Evolutionary conservation across 2,888 invertebrate genomes (phyloP), one percentile per base, ranked within the genome.

Genomic region (Cosmia pyralina): DNA sequence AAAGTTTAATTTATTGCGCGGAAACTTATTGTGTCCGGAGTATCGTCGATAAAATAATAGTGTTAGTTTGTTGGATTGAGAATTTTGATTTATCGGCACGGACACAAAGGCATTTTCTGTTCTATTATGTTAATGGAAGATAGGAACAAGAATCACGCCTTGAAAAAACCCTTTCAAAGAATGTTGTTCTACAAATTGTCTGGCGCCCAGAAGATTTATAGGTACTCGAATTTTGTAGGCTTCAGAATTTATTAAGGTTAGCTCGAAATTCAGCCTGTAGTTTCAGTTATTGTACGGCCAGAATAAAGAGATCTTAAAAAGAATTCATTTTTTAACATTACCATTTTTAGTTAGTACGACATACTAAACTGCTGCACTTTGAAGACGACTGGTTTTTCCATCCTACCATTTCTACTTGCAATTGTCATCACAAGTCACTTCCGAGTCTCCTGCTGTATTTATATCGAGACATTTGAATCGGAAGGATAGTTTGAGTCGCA

Each of bases 391-490:
- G 13, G 22, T 34, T n/a, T 34, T 41, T 53, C 28, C 28, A 28
- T 28, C 28, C 28, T 28, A 28, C 28, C 28, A 0, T 8, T 58
- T 38, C 17, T 15, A 41, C 11, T n/a, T 19, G 11, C n/a, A 59
- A 50, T 34, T 13, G 48, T 13, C 22, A 48, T 22, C 57, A 22
- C 28, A 55, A 70, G 50, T 46, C 19, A 58, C n/a, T 38, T 17
- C 11, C 10, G 17, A 48, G 28, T 38, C 28, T 15, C 22, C 48
- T 65, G 52, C 62, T 69, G 44, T 65, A 72, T 52, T 52, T 59
- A 11, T 58, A 59, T 84, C 65, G 58, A 75, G 52, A 67, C 44
- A 75, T 84, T 88, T 85, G 81, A 82, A 80, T 84, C 82, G 81
- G 79, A 86, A 78, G 83, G 84, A 85, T 85, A 76, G 59, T 68